These are phyloP conservation scores for Recurvirostra avosetta DNA, from an alignment of 2,113 vertebrate species.

Conservation along the genomic window DNA sequence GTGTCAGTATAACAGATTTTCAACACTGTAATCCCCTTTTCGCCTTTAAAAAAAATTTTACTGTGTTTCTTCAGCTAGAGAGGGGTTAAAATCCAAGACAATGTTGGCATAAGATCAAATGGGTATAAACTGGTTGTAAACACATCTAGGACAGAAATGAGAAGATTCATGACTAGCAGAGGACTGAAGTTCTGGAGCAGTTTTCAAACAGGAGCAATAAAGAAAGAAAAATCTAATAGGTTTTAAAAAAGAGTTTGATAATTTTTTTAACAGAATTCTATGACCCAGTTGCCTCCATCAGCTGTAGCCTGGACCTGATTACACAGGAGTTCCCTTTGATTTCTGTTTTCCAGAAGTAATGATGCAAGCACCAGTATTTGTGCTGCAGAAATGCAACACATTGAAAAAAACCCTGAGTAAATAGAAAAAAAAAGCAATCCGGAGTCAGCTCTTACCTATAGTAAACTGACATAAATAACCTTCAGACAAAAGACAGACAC, in stretches of 20 bases:
- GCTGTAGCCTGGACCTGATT: not conserved
- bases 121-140: constrained; percentile 1
- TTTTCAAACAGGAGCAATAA: not conserved
- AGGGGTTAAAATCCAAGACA: constrained; percentile 36
- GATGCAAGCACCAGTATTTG: not conserved
- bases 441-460: not conserved
- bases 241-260: not conserved
- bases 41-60: not conserved
- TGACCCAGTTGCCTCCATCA: not conserved
- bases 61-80: not conserved
- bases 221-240: not conserved
- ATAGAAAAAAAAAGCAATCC: not conserved
- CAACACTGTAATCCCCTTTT: not conserved
- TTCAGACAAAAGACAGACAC: not conserved
- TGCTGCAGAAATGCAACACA: not conserved
- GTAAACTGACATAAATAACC: not conserved
- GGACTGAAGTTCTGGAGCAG: not conserved
- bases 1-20: not conserved
- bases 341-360: not conserved
- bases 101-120: constrained; percentile 39
- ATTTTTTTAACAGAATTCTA: not conserved
- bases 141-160: constrained; percentile 5
- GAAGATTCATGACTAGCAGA: constrained; percentile 22
- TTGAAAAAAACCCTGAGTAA: not conserved
- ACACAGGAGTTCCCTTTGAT: not conserved